A percentile compares a stretch with the other conserved stretches of the same genome.
Conservation (phyloP, 2,888 invertebrate species). For the Anarsia innoxiella region DNA sequence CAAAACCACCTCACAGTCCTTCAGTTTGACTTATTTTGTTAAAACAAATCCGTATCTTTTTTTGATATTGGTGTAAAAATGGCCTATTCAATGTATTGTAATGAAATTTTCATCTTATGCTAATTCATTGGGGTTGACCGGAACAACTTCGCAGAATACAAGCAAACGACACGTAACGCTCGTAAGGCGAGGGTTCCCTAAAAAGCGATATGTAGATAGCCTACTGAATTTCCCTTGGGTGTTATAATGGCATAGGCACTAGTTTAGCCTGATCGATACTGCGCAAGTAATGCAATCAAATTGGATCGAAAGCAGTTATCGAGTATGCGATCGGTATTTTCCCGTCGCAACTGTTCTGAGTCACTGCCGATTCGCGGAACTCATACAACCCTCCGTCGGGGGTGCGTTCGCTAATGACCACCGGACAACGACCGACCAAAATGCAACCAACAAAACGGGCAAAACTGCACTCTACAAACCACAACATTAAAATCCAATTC, state of each 20-base stretch:
- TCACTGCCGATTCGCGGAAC: slow-evolving; percentile 64
- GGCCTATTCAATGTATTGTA: slow-evolving; percentile 6
- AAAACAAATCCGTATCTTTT: too few species aligned
- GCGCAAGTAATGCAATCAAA: slow-evolving; percentile 41
- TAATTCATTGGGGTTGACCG: slow-evolving; percentile 10
- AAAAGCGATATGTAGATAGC: slow-evolving; percentile 21
- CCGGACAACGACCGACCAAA: slow-evolving; percentile 54
- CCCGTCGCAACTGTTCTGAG: slow-evolving; percentile 49
- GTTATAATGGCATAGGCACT: slow-evolving; percentile 32
- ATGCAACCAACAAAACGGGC: slow-evolving; percentile 45
- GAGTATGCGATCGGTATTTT: slow-evolving; percentile 54
- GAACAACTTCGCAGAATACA: slow-evolving; percentile 8
- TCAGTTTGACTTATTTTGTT: too few species aligned
- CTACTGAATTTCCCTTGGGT: slow-evolving; percentile 29
- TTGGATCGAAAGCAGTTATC: slow-evolving; percentile 48
- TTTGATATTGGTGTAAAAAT: too few species aligned
- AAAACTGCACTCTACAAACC: slow-evolving; percentile 61
- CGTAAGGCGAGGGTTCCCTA: slow-evolving; percentile 9
- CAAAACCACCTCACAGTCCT: too few species aligned
- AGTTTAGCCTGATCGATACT: slow-evolving; percentile 33
- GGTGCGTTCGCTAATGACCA: slow-evolving; percentile 66
- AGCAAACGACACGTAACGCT: slow-evolving; percentile 4
- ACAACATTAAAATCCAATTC: slow-evolving; percentile 58
- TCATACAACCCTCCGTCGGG: slow-evolving; percentile 51
- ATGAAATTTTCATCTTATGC: slow-evolving; percentile 9